Evolutionary conservation across 2,888 invertebrate species (phyloP).

Genomic region (Corythucha ciliata): DNA sequence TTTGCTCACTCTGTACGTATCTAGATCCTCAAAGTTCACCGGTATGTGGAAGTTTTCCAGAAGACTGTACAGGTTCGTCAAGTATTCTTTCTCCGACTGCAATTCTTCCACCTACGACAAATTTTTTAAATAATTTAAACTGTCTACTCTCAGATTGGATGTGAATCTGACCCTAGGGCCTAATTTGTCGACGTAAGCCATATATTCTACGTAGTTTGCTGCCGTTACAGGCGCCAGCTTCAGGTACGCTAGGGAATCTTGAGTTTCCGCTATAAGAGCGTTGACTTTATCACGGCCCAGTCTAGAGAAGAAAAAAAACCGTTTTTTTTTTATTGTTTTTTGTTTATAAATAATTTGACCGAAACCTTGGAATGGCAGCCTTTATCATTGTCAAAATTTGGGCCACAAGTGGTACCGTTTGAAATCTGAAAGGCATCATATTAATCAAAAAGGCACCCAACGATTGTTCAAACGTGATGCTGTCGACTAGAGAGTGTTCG

Average conservation of each 20-base stretch:
- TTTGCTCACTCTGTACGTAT: constrained; percentile 13
- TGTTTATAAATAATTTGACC: neutral
- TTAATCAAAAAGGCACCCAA: constrained; percentile 16
- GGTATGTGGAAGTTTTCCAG: constrained; percentile 70
- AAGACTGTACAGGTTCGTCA: constrained; percentile 72
- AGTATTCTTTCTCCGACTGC: constrained; percentile 65
- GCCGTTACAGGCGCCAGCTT: constrained; percentile 58
- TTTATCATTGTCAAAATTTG: constrained; percentile 4
- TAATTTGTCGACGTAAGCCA: constrained; percentile 59
- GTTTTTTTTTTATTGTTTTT: neutral
- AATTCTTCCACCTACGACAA: constrained; percentile 52
- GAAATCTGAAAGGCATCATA: constrained; percentile 11
- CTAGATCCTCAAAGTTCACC: constrained; percentile 40
- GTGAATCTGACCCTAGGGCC: constrained; percentile 43
- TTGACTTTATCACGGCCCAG: constrained; percentile 17
- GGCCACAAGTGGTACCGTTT: constrained; percentile 11
- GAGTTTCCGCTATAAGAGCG: constrained; percentile 48
- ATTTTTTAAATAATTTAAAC: neutral
- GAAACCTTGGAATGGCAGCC: neutral
- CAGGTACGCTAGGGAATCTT: constrained; percentile 55
- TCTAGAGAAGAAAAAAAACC: constrained; percentile 10
- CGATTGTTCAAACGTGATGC: constrained; percentile 1
- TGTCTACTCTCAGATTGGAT: neutral
- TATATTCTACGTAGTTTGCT: constrained; percentile 59
- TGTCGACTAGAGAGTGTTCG: constrained; percentile 11